Base-by-base conservation (phyloP, 2,113 vertebrate genomes). In the Tichodroma muraria region DNA sequence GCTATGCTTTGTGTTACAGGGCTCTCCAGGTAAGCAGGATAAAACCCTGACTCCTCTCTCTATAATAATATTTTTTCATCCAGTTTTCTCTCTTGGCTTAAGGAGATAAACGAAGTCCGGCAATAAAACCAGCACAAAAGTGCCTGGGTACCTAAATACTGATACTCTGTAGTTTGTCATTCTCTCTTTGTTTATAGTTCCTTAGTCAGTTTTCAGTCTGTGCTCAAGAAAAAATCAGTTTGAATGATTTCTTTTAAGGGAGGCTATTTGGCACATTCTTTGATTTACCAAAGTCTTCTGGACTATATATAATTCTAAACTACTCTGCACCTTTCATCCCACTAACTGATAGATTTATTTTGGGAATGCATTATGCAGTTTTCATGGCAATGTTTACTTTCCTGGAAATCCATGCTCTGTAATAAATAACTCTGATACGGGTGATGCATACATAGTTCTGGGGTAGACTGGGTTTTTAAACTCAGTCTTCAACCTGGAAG, bases 171-270 rank as follows among this genome's bases (percentile, higher is more conserved):
- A 28, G 13, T 91, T 96, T 93, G 47, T 95, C 81, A 64, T 80
- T 88, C 71, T 31, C 35, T 69, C 11, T 31, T 79, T 90, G 68
- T 94, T 94, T 82, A 64, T 50, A 33, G 73, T 72, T 30, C 85
- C 89, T 85, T 72, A 65, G 80, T 81, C 50, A 85, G 52, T 95
- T 80, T 86, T 65, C 80, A 76, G 31, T 47, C 49, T 89, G 57
- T 76, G 88, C 69, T 87, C 42, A 53, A 73, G 72, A 94, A 93
- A 92, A 90, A 96, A 86, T 80, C 75, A 80, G 71, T 92, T 73
- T 77, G 78, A 95, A 78, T 94, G 65, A 86, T 92, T 93, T 96
- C 87, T 95, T 96, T 90, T 70, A 94, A 91, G 93, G 75, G 76
- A 89, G 59, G 47, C 92, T 94, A 78, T 66, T 64, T 94, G 77